Evolutionary conservation across 2,797 vertebrate genomes (phyloP).

Genomic region (Gouania willdenowi): DNA sequence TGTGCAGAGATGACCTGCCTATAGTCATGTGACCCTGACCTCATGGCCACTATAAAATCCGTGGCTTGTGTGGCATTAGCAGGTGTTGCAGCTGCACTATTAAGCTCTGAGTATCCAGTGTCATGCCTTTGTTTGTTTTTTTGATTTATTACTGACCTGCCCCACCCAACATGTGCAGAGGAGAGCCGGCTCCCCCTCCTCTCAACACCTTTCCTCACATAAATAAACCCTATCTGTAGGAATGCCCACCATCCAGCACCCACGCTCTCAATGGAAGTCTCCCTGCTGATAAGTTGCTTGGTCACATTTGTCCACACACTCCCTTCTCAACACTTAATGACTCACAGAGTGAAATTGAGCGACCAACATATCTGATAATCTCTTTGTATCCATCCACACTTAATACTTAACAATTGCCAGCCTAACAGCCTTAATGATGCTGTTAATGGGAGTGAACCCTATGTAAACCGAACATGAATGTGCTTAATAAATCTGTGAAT

Average conservation of each 20-base stretch:
- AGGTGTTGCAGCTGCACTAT: constrained; percentile 62
- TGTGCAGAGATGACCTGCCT: constrained; percentile 5
- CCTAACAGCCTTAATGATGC: no score
- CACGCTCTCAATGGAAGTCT: constrained; percentile 52
- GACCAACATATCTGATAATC: constrained; percentile 50
- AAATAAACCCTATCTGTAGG: constrained; percentile 72
- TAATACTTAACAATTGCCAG: no score
- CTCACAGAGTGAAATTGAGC: constrained; percentile 30
- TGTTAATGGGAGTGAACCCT: constrained; percentile 23
- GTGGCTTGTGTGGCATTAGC: constrained; percentile 63
- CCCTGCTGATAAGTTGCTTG: constrained; percentile 53
- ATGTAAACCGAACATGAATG: constrained; percentile 10
- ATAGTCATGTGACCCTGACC: constrained; percentile 37
- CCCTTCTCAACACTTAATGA: constrained; percentile 39
- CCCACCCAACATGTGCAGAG: constrained; percentile 62
- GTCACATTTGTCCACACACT: constrained; percentile 31
- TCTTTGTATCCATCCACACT: constrained; percentile 17
- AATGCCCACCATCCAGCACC: constrained; percentile 51
- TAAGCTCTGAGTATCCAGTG: constrained; percentile 60
- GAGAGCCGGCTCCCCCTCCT: constrained; percentile 49
- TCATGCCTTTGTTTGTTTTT: constrained; percentile 72
- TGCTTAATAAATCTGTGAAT: constrained; percentile 7
- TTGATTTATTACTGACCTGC: constrained; percentile 70
- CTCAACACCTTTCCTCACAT: constrained; percentile 69
- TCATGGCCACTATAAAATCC: constrained; percentile 29